A percentile compares a stretch with the other conserved stretches of the same genome.
Evolutionary conservation across 2,888 invertebrate species (phyloP).

Genomic region (Rotaria macrura): DNA sequence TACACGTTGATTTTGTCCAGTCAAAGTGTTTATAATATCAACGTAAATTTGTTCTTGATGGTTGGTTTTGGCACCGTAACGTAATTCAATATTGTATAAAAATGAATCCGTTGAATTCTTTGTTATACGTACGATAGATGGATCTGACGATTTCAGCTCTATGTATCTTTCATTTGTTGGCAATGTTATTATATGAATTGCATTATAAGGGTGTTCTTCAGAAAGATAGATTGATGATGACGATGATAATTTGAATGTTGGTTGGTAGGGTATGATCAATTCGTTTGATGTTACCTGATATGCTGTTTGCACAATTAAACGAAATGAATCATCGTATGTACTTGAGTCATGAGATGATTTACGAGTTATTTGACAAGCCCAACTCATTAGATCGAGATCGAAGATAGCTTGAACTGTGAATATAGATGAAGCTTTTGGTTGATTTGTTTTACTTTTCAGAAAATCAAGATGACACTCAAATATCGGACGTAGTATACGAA

Average conservation of each 20-base stretch:
- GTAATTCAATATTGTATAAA: not conserved
- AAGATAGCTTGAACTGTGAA: not conserved
- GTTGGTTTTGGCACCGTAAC: not conserved
- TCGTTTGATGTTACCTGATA: not conserved
- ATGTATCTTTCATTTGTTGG: not conserved
- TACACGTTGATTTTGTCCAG: not conserved
- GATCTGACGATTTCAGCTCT: not conserved
- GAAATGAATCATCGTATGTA: slow-evolving; percentile 5
- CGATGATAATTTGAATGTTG: not conserved
- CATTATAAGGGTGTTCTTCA: not conserved
- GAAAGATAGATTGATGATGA: slow-evolving; percentile 9
- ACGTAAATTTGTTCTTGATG: not conserved
- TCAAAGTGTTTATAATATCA: not conserved
- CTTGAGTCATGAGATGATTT: not conserved
- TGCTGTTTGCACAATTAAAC: not conserved
- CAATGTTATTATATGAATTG: not conserved
- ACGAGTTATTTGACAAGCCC: not conserved
- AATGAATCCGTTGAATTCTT: not conserved
- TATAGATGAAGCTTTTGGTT: not conserved
- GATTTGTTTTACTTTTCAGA: not conserved
- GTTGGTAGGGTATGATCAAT: not conserved
- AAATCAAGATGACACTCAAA: slow-evolving; percentile 14
- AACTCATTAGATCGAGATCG: not conserved
- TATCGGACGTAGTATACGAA: not conserved
- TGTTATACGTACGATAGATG: not conserved